A percentile compares a stretch with the other conserved stretches of the same genome.
Evolutionary conservation across 2,113 vertebrate genomes (phyloP).

Genomic region (Epinephelus cyanopodus): DNA sequence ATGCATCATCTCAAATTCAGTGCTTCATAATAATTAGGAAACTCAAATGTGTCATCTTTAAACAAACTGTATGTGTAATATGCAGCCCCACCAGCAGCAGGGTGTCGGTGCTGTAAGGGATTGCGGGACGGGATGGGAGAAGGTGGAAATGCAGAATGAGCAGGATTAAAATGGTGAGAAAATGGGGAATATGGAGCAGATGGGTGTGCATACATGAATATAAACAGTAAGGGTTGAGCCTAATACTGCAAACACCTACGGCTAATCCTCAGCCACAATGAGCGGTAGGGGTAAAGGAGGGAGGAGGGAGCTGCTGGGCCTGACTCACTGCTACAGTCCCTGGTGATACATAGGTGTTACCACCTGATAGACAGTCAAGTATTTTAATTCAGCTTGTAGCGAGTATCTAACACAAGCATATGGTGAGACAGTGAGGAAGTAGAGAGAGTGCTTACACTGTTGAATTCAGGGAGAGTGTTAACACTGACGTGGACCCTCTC

Average conservation of each 20-base stretch:
- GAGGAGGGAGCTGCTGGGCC: conserved; percentile 32
- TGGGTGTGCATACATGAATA: conserved; percentile 79
- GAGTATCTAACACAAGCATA: conserved; percentile 17
- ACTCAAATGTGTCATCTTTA: conserved; percentile 1
- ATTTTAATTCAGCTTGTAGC: conserved; percentile 3
- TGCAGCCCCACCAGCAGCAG: conserved; percentile 7
- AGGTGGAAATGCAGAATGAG: conserved; percentile 50
- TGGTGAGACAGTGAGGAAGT: not conserved
- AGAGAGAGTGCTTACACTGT: conserved; percentile 67
- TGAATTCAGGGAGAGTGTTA: conserved; percentile 80
- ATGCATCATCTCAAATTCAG: conserved; percentile 9
- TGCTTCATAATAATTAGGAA: conserved; percentile 7
- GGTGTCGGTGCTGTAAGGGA: conserved; percentile 30
- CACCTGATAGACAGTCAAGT: conserved; percentile 40
- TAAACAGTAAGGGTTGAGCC: conserved; percentile 67
- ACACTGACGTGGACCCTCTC: conserved; percentile 72
- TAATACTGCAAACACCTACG: conserved; percentile 72
- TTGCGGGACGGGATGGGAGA: conserved; percentile 6
- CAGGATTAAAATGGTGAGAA: conserved; percentile 61
- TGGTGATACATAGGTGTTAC: conserved; percentile 32
- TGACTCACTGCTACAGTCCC: conserved; percentile 23
- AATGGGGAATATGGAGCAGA: conserved; percentile 62
- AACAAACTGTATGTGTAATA: conserved; percentile 14
- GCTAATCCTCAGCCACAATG: conserved; percentile 71
- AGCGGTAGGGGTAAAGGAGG: conserved; percentile 24